These are phyloP conservation scores for Tachysurus vachellii DNA, from an alignment of 2,113 vertebrate genomes.

Conservation along the genomic window DNA sequence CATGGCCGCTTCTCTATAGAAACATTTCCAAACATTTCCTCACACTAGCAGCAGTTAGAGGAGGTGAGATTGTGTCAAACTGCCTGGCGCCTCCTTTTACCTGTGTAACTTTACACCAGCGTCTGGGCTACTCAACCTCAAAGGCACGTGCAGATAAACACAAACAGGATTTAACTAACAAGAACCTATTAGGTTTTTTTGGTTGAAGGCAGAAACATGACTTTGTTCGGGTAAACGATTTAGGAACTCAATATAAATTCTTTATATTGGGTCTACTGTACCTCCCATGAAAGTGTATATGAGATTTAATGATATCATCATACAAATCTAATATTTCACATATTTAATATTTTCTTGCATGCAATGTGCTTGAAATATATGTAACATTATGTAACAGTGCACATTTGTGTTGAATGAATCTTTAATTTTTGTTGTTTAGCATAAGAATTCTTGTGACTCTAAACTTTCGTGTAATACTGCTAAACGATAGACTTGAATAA, in stretches of 20 bases:
- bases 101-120: constrained; percentile 58
- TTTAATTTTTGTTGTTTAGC: background rate
- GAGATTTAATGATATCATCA: background rate
- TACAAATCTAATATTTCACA: background rate
- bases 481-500: background rate
- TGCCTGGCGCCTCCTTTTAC: constrained; percentile 71
- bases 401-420: background rate
- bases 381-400: background rate
- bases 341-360: background rate
- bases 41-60: constrained; percentile 66
- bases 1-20: constrained; percentile 71
- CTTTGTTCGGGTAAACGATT: background rate
- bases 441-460: background rate
- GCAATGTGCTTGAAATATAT: background rate
- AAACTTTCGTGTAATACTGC: background rate
- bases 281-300: background rate
- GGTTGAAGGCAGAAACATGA: background rate
- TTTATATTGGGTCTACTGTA: background rate
- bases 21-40: constrained; percentile 67
- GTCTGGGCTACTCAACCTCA: constrained; percentile 44
- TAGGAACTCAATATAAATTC: background rate
- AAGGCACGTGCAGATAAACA: constrained; percentile 30
- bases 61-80: constrained; percentile 68
- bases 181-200: background rate
- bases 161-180: constrained; percentile 3